Percentiles rank a stretch among this genome's conserved stretches.
Evolutionary conservation across 2,113 vertebrate genomes (phyloP).

Genomic region (Cololabis saira): DNA sequence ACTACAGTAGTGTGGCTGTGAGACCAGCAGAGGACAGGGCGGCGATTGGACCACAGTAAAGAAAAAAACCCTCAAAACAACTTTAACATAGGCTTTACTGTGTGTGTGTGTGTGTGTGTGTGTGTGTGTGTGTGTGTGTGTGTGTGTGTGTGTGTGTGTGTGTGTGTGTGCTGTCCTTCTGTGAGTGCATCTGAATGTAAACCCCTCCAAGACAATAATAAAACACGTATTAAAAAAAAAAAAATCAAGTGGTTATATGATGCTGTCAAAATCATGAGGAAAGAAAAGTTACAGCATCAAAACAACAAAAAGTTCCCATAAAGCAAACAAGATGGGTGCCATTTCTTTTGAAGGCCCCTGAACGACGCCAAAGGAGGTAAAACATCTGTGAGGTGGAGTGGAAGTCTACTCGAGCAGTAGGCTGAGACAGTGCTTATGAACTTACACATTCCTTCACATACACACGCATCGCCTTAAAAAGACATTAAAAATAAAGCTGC

Average conservation of each 20-base stretch:
- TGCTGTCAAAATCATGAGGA: slow-evolving; percentile 6
- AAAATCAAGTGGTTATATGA: slow-evolving; percentile 8
- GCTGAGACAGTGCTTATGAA: slow-evolving; percentile 37
- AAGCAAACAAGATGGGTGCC: slow-evolving; percentile 18
- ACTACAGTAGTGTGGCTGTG: slow-evolving; percentile 60
- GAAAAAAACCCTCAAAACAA: not conserved
- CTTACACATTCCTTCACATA: slow-evolving; percentile 2
- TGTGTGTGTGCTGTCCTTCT: slow-evolving; percentile 1
- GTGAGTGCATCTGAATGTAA: not conserved
- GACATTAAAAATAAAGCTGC: slow-evolving; percentile 61
- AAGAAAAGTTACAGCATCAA: slow-evolving; percentile 16
- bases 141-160: not conserved
- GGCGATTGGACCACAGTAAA: slow-evolving; percentile 24
- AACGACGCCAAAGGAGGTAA: slow-evolving; percentile 18
- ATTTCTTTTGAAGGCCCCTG: not conserved
- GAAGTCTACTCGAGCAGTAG: slow-evolving; percentile 23
- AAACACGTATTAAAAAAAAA: not conserved
- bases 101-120: slow-evolving; percentile 4
- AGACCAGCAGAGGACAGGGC: slow-evolving; percentile 22
- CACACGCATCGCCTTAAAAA: slow-evolving; percentile 31
- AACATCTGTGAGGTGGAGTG: slow-evolving; percentile 27
- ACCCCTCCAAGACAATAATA: not conserved
- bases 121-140: not conserved
- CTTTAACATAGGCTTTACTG: slow-evolving; percentile 37
- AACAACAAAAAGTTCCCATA: not conserved